phyloP scores from a whole-genome alignment of 2,797 vertebrate species.

The Peromyscus eremicus region DNA sequence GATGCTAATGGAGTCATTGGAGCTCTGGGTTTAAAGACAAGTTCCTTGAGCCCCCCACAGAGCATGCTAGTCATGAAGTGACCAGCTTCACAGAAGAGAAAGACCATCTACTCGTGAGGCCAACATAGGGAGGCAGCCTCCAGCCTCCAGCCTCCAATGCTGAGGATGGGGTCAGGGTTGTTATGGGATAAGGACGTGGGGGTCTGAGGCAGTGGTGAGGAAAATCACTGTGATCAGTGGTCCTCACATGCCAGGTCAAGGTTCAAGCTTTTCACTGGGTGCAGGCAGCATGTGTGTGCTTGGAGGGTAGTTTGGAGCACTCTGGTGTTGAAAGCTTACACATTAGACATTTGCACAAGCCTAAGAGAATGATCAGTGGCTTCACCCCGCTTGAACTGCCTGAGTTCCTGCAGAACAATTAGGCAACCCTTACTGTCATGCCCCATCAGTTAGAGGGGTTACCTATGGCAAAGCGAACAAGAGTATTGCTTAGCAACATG shows the following conservation, averaged over 20 bases:
- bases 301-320: neutral
- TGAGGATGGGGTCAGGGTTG: too few species aligned
- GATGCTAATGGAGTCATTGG: neutral
- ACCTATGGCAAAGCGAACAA: neutral
- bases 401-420: neutral
- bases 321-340: neutral
- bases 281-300: neutral
- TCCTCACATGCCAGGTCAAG: too few species aligned
- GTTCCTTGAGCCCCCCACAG: neutral
- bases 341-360: neutral
- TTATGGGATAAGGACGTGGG: neutral
- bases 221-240: neutral
- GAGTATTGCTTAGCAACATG: neutral
- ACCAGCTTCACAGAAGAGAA: neutral
- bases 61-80: neutral
- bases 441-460: neutral
- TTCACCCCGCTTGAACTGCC: neutral
- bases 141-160: neutral
- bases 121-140: neutral
- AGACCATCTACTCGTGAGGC: neutral
- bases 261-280: neutral
- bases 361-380: neutral
- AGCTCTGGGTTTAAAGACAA: neutral
- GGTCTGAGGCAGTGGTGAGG: neutral
- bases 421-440: neutral